These are phyloP conservation scores for Oasisia sp. DNA, from an alignment of 2,888 invertebrate genomes.

Conservation along the genomic window DNA sequence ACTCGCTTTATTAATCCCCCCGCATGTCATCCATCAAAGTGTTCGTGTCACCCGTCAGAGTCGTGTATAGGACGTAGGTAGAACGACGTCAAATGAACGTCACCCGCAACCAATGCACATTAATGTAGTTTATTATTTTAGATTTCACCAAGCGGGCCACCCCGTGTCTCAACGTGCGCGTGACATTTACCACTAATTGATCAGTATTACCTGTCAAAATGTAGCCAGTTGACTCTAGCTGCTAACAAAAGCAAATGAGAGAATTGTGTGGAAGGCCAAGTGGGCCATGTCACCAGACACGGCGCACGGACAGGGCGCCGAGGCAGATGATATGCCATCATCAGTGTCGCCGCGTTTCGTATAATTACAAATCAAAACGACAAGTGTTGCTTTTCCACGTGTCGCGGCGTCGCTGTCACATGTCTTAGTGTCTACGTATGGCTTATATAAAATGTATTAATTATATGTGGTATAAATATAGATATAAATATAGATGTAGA, in stretches of 20 bases:
- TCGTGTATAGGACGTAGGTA: background rate
- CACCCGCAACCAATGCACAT: background rate
- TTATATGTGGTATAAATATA: too few relatives aligned
- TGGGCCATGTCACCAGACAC: background rate
- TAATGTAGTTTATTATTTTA: background rate
- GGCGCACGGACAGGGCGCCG: background rate
- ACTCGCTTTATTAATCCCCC: constrained; percentile 7
- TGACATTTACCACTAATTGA: background rate
- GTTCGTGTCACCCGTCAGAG: background rate
- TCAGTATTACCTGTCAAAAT: background rate
- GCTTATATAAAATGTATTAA: too few relatives aligned
- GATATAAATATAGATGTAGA: background rate
- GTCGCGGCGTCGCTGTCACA: background rate
- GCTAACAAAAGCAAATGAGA: background rate
- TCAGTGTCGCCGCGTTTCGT: background rate
- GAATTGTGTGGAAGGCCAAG: background rate
- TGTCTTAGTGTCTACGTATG: background rate
- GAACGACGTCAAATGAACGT: background rate
- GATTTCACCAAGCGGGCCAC: background rate
- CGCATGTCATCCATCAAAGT: background rate
- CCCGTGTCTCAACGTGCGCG: background rate
- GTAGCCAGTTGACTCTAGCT: background rate
- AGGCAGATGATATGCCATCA: background rate
- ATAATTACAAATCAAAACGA: background rate
- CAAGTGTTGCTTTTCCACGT: background rate